phyloP scores from a whole-genome alignment of 2,888 invertebrate species.

The Blastobasis lacticolella region DNA sequence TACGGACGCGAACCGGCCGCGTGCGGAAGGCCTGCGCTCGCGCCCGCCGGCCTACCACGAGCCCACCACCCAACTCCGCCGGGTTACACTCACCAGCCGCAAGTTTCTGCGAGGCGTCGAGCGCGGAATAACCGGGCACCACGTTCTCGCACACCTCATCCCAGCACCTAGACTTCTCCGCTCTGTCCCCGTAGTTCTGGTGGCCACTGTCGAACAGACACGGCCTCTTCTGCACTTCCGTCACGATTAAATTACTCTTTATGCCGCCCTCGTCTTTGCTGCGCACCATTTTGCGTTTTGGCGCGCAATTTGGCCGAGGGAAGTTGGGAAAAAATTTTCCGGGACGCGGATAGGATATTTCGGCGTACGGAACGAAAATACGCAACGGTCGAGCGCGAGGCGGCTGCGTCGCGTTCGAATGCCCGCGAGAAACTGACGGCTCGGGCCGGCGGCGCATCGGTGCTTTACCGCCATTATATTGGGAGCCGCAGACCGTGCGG shows the following conservation, averaged over 20 bases:
- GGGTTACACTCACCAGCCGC: slow-evolving; percentile 52
- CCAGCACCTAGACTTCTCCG: slow-evolving; percentile 63
- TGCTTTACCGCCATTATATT: background rate
- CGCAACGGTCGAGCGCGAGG: slow-evolving; percentile 13
- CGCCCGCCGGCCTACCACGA: slow-evolving; percentile 9
- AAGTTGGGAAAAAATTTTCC: slow-evolving; percentile 16
- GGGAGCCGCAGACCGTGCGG: no score
- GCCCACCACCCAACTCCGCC: background rate
- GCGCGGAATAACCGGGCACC: slow-evolving; percentile 57
- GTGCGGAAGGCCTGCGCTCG: slow-evolving; percentile 18
- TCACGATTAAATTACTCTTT: slow-evolving; percentile 53
- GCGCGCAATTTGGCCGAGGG: background rate
- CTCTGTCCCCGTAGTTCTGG: slow-evolving; percentile 55
- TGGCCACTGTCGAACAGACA: slow-evolving; percentile 62
- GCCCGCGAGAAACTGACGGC: slow-evolving; percentile 67
- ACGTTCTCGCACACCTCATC: slow-evolving; percentile 63
- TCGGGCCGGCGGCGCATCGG: slow-evolving; percentile 35
- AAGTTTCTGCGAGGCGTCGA: slow-evolving; percentile 53
- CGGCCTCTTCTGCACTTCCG: slow-evolving; percentile 57
- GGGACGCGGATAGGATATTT: slow-evolving; percentile 14
- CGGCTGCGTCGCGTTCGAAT: slow-evolving; percentile 39
- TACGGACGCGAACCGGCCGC: slow-evolving; percentile 40
- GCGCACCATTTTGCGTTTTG: slow-evolving; percentile 43
- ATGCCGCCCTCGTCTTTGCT: slow-evolving; percentile 58
- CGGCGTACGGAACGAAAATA: slow-evolving; percentile 23